Evolutionary conservation across 2,888 invertebrate genomes (phyloP), one percentile per base, ranked within the genome.

Genomic region (Fissipunctia ypsillon): DNA sequence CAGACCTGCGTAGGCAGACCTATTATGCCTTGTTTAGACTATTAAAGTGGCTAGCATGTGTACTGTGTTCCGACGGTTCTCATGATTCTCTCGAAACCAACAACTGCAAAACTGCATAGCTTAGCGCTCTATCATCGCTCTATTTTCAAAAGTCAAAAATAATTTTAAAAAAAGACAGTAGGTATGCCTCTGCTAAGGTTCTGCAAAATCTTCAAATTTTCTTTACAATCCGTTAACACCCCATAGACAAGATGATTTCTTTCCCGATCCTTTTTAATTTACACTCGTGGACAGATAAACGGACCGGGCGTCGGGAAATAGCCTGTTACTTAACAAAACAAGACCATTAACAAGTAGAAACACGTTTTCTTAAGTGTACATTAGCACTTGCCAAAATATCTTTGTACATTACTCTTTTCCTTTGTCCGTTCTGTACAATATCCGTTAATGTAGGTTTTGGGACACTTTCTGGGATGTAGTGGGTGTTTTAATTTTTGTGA

Each of bases 311-410:
- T 69, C 56, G 68, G 65, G 3, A 63, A 81, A 78, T 41, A 50
- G 78, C 78, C 59, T 74, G 81, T 81, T 78, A 81, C 78, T 74
- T 82, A 78, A 71, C 81, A 59, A 81, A 81, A 78, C 81, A 82
- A 63, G 74, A 54, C 81, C 82, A 81, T 81, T 81, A 78, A 81
- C 81, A 78, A 81, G 81, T 82, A 74, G 69, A 71, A 80, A 81
- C 81, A 81, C 81, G 81, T 81, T 81, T 81, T 74, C 81, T 81
- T 81, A 81, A 81, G 81, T 81, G 81, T 74, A 74, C 81, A 81
- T 78, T 81, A 82, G 81, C 81, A 78, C 70, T 81, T 81, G 78
- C 81, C 78, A 74, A 81, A 81, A 81, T 81, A 81, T 81, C 78
- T 71, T 78, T 56, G 69, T 69, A 69, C 82, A 82, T 81, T 82